These are phyloP conservation scores for Apodemia zela DNA, from an alignment of 2,888 invertebrate genomes.

Conservation along the genomic window DNA sequence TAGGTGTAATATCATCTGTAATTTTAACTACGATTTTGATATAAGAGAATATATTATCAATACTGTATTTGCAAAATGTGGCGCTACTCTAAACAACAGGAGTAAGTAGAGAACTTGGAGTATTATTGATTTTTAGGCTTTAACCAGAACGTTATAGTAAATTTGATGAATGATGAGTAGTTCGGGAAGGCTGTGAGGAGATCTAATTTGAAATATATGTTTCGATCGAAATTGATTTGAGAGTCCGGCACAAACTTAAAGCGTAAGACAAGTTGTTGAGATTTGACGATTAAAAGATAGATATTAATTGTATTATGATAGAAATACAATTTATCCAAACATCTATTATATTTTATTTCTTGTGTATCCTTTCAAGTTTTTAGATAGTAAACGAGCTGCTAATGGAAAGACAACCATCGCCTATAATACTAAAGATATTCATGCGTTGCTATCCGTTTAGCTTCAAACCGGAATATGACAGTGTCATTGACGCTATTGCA, in stretches of 20 bases:
- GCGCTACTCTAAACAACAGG: constrained; percentile 9
- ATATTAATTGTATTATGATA: constrained; percentile 62
- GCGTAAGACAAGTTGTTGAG: constrained; percentile 63
- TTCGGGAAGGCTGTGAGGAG: constrained; percentile 45
- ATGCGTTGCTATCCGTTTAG: too few species aligned
- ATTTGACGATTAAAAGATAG: constrained; percentile 68
- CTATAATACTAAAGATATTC: too few species aligned
- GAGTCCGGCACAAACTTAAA: constrained; percentile 68
- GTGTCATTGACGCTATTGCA: too few species aligned
- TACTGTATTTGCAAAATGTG: constrained; percentile 19
- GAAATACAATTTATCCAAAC: constrained; percentile 76
- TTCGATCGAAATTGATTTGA: constrained; percentile 41
- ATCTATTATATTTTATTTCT: constrained; percentile 32
- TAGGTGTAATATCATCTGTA: too few species aligned
- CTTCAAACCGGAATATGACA: too few species aligned
- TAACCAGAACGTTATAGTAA: constrained; percentile 29
- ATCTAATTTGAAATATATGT: constrained; percentile 37
- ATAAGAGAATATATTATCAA: neutral
- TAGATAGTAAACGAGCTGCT: too few species aligned
- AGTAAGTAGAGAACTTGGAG: constrained; percentile 27
- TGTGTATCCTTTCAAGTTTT: neutral
- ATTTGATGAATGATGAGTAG: constrained; percentile 37
- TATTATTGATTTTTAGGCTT: constrained; percentile 33
- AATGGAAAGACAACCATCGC: too few species aligned
- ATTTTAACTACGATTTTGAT: too few species aligned